phyloP scores from a whole-genome alignment of 30 jellyfish, hydroid and myxozoan genomes.

The Morbakka virulenta region DNA sequence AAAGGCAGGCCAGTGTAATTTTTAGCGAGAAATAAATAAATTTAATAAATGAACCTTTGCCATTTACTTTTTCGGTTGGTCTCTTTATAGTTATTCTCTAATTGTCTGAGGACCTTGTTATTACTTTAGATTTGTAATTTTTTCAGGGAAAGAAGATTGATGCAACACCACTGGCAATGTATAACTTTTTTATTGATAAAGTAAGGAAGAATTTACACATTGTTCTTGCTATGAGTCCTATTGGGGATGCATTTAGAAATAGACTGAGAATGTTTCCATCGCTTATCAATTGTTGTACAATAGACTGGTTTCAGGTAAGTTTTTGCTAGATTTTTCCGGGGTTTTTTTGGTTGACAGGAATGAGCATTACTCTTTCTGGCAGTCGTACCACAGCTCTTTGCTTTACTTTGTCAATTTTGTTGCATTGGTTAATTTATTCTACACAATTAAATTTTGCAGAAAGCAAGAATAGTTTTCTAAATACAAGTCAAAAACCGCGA shows the following conservation, averaged over 20 bases:
- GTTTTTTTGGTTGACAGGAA: background rate
- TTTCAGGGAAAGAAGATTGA: conserved; percentile 95
- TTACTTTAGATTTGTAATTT: too few relatives aligned
- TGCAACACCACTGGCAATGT: conserved; percentile 97
- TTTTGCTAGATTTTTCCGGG: background rate
- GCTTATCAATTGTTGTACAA: conserved; percentile 87
- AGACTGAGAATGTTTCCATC: conserved; percentile 97
- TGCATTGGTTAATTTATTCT: background rate
- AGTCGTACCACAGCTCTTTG: background rate
- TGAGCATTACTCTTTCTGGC: background rate
- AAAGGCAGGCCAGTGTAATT: too few relatives aligned
- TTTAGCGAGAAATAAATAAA: too few relatives aligned
- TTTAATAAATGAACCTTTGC: too few relatives aligned
- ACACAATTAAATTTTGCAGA: background rate
- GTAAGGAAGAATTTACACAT: conserved; percentile 83
- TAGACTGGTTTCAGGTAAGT: conserved; percentile 97
- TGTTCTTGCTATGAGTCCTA: conserved; percentile 99
- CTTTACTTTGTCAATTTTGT: background rate
- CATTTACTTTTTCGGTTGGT: too few relatives aligned
- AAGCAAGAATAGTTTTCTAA: too few relatives aligned
- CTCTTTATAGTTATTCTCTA: too few relatives aligned
- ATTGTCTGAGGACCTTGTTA: too few relatives aligned
- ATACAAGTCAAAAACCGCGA: too few relatives aligned
- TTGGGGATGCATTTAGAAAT: conserved; percentile 97
- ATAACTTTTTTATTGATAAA: conserved; percentile 83